Percentiles rank a stretch among this genome's conserved stretches.
Evolutionary conservation across 2,113 vertebrate species (phyloP).

Genomic region (Heteronetta atricapilla): DNA sequence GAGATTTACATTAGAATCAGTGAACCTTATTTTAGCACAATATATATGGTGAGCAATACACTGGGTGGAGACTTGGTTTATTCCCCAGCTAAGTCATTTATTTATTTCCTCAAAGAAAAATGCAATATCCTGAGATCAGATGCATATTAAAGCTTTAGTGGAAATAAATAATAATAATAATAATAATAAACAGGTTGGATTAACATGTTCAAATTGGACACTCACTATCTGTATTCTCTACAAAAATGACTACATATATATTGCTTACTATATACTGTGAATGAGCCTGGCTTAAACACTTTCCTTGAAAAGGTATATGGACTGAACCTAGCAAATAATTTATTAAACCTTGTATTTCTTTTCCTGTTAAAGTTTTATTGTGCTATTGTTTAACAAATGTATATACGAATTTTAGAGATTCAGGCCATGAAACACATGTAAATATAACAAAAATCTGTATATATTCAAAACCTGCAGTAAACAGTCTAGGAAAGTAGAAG

Average conservation of each 20-base stretch:
- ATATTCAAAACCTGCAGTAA: not conserved
- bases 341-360: slow-evolving; percentile 1
- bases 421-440: not conserved
- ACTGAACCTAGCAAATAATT: slow-evolving; percentile 27
- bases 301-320: not conserved
- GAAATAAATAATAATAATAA: not conserved
- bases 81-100: slow-evolving; percentile 82
- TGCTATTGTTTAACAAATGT: slow-evolving; percentile 25
- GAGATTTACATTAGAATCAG: slow-evolving; percentile 80
- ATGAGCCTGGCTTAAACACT: not conserved
- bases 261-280: not conserved
- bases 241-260: not conserved
- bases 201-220: slow-evolving; percentile 65
- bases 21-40: slow-evolving; percentile 73
- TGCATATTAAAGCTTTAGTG: slow-evolving; percentile 74
- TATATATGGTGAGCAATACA: slow-evolving; percentile 63
- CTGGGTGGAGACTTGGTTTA: slow-evolving; percentile 67
- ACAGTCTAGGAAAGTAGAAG: not conserved
- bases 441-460: not conserved
- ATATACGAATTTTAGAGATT: not conserved
- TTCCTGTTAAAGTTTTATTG: slow-evolving; percentile 4
- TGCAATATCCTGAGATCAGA: slow-evolving; percentile 83
- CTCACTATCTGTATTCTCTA: slow-evolving; percentile 23
- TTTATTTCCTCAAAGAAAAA: slow-evolving; percentile 82
- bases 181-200: slow-evolving; percentile 28